A percentile compares a stretch with the other conserved stretches of the same genome.
Evolutionary conservation across 2,113 vertebrate species (phyloP).

Genomic region (Campylorhamphus procurvoides): DNA sequence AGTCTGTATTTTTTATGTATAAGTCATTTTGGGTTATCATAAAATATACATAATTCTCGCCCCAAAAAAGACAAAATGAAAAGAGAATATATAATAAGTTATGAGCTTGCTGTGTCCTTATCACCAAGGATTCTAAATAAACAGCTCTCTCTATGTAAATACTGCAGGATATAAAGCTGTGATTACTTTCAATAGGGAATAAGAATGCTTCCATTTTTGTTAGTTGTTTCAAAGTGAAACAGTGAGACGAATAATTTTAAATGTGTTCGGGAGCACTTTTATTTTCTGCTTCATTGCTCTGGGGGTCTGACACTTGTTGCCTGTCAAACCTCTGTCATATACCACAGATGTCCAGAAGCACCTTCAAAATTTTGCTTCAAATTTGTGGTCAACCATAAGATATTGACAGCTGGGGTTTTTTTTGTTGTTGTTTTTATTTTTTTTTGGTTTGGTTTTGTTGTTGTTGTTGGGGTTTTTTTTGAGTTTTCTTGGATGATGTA

Average conservation of each 20-base stretch:
- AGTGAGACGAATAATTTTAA: slow-evolving; percentile 71
- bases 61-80: slow-evolving; percentile 79
- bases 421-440: not conserved
- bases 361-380: not conserved
- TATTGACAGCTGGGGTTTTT: not conserved
- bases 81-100: slow-evolving; percentile 85
- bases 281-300: slow-evolving; percentile 44
- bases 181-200: slow-evolving; percentile 82
- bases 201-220: slow-evolving; percentile 70
- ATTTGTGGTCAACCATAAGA: not conserved
- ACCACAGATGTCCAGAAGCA: not conserved
- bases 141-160: slow-evolving; percentile 84
- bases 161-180: slow-evolving; percentile 77
- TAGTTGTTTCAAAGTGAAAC: slow-evolving; percentile 69
- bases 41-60: slow-evolving; percentile 85
- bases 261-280: slow-evolving; percentile 4
- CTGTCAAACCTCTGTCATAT: not conserved
- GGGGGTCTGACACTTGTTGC: not conserved
- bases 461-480: too few relatives aligned
- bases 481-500: not conserved
- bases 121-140: slow-evolving; percentile 83
- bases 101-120: slow-evolving; percentile 72
- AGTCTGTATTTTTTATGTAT: slow-evolving; percentile 89
- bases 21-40: slow-evolving; percentile 88
- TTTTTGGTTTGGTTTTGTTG: too few relatives aligned